A percentile compares a stretch with the other conserved stretches of the same genome.
Conservation (phyloP, 2,888 invertebrate species). For the Bombyx huttoni region DNA sequence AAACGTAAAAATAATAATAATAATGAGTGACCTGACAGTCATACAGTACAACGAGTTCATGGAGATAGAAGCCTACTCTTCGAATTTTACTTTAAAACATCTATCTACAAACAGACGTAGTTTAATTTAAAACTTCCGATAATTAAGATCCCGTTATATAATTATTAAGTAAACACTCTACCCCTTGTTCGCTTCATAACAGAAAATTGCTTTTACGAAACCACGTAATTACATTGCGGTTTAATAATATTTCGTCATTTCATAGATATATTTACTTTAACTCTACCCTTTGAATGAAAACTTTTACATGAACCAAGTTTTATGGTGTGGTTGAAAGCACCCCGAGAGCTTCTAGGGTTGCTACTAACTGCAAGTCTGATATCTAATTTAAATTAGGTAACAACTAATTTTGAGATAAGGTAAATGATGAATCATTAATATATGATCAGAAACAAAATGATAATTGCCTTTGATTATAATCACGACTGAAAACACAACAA, state of each 20-base stretch:
- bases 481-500: too few species aligned
- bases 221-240: conserved; percentile 18
- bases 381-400: too few species aligned
- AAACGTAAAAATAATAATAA: too few species aligned
- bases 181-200: not conserved
- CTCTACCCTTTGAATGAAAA: conserved; percentile 28
- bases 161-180: not conserved
- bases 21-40: too few species aligned
- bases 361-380: not conserved
- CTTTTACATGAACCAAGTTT: conserved; percentile 30
- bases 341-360: conserved; percentile 12
- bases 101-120: not conserved
- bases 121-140: not conserved
- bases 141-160: not conserved
- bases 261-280: conserved; percentile 6
- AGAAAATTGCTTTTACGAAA: conserved; percentile 3
- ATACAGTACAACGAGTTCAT: too few species aligned
- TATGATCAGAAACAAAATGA: too few species aligned
- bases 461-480: too few species aligned
- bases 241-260: conserved; percentile 22
- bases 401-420: too few species aligned
- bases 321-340: conserved; percentile 19
- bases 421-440: too few species aligned
- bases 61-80: too few species aligned
- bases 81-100: not conserved